Evolutionary conservation across 2,888 invertebrate species (phyloP).

Genomic region (Torymus tubicola): DNA sequence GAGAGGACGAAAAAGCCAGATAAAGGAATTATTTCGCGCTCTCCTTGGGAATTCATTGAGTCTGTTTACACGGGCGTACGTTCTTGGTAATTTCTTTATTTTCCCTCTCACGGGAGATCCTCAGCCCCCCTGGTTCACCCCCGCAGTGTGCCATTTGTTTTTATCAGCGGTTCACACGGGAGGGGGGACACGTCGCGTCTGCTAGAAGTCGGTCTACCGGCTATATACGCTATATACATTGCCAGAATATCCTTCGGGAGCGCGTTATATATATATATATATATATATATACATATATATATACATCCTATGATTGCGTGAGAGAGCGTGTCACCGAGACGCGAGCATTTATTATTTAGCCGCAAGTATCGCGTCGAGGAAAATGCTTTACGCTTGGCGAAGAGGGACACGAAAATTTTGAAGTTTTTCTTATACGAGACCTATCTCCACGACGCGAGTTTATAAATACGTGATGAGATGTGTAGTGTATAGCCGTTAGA

Average conservation of each 20-base stretch:
- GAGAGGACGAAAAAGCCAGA: conserved; percentile 22
- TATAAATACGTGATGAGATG: too few relatives aligned
- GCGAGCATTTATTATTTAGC: conserved; percentile 70
- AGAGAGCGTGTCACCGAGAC: conserved; percentile 40
- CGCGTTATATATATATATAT: neutral
- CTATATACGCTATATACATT: neutral
- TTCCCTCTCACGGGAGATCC: conserved; percentile 63
- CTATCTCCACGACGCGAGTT: neutral
- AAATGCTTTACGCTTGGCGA: conserved; percentile 39
- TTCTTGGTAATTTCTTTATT: conserved; percentile 75
- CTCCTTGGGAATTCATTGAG: conserved; percentile 67
- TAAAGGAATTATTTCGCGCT: conserved; percentile 57
- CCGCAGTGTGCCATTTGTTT: conserved; percentile 72
- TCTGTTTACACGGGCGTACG: conserved; percentile 65
- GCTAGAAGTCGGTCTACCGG: conserved; percentile 8
- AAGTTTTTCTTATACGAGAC: neutral
- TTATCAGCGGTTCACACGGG: conserved; percentile 71
- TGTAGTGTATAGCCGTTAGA: too few relatives aligned
- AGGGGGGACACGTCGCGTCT: neutral
- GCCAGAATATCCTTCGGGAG: conserved; percentile 38
- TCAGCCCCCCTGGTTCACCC: conserved; percentile 53
- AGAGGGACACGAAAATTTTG: neutral
- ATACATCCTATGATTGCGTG: conserved; percentile 68
- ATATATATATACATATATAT: neutral
- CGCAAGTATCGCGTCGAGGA: conserved; percentile 39